A percentile compares a stretch with the other conserved stretches of the same genome.
Evolutionary conservation across 2,113 vertebrate species (phyloP).

Genomic region (Oceanodroma tethys): DNA sequence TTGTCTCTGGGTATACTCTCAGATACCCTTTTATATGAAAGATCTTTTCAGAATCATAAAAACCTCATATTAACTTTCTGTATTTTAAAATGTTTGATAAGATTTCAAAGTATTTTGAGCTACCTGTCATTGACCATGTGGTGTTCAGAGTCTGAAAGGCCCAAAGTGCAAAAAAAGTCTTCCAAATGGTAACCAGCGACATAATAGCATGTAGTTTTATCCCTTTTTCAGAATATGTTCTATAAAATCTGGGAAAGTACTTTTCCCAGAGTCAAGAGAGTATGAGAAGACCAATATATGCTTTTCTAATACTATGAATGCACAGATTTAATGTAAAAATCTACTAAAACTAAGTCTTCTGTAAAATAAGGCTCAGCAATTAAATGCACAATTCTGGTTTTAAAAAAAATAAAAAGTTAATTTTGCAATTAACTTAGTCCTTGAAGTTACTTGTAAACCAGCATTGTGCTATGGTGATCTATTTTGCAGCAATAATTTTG

Average conservation of each 20-base stretch:
- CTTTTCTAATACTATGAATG: not conserved
- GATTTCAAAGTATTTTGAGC: conserved; percentile 45
- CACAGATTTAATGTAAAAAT: not conserved
- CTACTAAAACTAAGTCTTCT: not conserved
- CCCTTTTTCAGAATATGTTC: not conserved
- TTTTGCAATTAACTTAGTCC: not conserved
- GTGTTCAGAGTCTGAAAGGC: not conserved
- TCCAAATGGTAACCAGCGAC: not conserved
- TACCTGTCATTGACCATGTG: not conserved
- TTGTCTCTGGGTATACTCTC: not conserved
- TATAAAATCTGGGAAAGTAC: not conserved
- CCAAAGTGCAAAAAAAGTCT: not conserved
- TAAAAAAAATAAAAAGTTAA: not conserved
- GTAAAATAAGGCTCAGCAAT: not conserved
- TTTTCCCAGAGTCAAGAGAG: not conserved
- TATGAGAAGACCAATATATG: not conserved
- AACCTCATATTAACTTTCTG: conserved; percentile 19
- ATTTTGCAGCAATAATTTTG: not conserved
- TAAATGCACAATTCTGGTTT: not conserved
- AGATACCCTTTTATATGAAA: conserved; percentile 39
- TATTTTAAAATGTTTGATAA: conserved; percentile 57
- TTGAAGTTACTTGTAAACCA: not conserved
- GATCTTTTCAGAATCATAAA: conserved; percentile 11
- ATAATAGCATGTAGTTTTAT: not conserved
- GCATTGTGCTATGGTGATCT: not conserved